phyloP scores from a whole-genome alignment of 2,888 invertebrate species.

The Zele albiditarsus region DNA sequence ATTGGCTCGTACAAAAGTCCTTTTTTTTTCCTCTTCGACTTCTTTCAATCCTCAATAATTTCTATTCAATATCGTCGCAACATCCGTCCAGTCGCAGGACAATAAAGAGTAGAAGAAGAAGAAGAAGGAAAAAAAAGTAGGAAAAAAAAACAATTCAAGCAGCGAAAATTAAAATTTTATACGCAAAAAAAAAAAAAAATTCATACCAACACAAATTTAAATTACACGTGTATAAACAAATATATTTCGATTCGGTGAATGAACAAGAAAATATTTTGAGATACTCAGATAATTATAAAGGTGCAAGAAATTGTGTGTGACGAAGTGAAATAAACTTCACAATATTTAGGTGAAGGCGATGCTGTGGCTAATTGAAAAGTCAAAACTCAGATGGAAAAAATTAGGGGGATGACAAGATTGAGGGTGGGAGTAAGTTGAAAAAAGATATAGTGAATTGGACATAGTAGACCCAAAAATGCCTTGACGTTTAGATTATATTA shows the following conservation, averaged over 20 bases:
- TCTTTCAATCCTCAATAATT: not conserved
- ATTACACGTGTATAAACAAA: not conserved
- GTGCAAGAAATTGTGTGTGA: not conserved
- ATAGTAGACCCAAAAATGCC: constrained; percentile 13
- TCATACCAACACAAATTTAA: not conserved
- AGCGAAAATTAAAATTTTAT: not conserved
- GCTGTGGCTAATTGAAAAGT: constrained; percentile 72
- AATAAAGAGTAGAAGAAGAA: not conserved
- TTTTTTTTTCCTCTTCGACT: not conserved
- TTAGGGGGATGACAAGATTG: constrained; percentile 12
- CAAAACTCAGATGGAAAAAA: constrained; percentile 61
- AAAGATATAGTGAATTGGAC: not conserved
- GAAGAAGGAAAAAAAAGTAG: not conserved
- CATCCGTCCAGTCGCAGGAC: too few species aligned
- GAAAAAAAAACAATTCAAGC: not conserved
- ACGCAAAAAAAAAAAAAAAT: not conserved
- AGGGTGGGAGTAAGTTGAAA: not conserved
- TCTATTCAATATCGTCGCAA: not conserved
- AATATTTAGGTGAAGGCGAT: constrained; percentile 70
- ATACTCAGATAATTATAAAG: not conserved
- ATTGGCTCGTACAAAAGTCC: not conserved
- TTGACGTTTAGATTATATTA: constrained; percentile 45
- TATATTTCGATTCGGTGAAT: not conserved
- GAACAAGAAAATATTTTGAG: not conserved
- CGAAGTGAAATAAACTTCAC: constrained; percentile 54